A percentile compares a stretch with the other conserved stretches of the same genome.
Evolutionary conservation across 1,140 invertebrate genomes (phyloP).

Genomic region (Drosophila sproati): DNA sequence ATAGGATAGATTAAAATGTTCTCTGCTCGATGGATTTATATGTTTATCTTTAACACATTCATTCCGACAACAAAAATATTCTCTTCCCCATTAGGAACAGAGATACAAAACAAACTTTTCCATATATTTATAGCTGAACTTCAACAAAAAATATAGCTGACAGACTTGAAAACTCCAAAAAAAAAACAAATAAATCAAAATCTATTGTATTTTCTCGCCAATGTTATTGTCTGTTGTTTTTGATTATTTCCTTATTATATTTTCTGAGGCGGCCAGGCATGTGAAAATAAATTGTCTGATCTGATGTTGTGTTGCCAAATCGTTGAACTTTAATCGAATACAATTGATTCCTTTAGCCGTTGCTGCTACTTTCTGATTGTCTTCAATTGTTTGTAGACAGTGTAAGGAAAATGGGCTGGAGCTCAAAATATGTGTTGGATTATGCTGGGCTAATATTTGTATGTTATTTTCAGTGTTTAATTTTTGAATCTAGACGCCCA

Average conservation of each 20-base stretch:
- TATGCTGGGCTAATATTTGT: background rate
- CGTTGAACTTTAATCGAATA: background rate
- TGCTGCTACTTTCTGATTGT: constrained; percentile 41
- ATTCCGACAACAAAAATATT: background rate
- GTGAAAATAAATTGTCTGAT: constrained; percentile 3
- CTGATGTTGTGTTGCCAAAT: background rate
- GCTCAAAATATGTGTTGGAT: constrained; percentile 2
- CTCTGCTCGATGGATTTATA: no score
- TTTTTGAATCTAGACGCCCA: no score
- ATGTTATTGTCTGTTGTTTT: background rate
- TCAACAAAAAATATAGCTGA: background rate
- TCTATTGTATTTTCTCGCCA: background rate
- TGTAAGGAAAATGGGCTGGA: constrained; percentile 37
- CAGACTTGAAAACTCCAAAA: background rate
- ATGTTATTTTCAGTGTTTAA: background rate
- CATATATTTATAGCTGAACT: background rate
- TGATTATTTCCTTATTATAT: background rate
- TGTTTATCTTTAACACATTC: no score
- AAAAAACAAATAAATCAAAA: background rate
- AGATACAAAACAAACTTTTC: background rate
- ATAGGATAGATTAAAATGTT: background rate
- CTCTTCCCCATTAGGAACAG: background rate
- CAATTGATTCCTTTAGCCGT: constrained; percentile 61
- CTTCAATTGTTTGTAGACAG: constrained; percentile 56
- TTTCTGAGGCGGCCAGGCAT: background rate